These are phyloP conservation scores for Stichopus chloronotus DNA, from an alignment of 35 echinoderm and acorn worm species.

Conservation along the genomic window DNA sequence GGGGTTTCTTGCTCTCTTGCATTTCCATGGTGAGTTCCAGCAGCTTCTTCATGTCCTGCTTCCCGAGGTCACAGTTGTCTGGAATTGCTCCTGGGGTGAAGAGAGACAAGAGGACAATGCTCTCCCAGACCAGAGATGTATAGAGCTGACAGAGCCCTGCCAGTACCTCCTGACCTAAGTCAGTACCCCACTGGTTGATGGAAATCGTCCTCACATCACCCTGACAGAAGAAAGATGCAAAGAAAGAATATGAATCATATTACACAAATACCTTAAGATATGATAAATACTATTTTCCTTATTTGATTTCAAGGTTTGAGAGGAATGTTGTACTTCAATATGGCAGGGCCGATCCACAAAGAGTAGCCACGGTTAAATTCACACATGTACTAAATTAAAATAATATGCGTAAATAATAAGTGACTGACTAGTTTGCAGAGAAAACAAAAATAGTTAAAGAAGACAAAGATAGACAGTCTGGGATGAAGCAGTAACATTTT, in stretches of 20 bases:
- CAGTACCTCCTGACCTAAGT: conserved; percentile 87
- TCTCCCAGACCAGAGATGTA: conserved; percentile 98
- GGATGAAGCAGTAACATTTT: too few species aligned
- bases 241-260: neutral
- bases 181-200: conserved; percentile 98
- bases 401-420: too few species aligned
- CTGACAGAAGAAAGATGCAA: conserved; percentile 47
- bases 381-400: too few species aligned
- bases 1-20: conserved; percentile 23
- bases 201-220: conserved; percentile 94
- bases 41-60: conserved; percentile 88
- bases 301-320: too few species aligned
- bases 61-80: conserved; percentile 91
- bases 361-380: too few species aligned
- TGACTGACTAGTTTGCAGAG: too few species aligned
- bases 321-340: too few species aligned
- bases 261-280: neutral
- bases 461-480: too few species aligned
- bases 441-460: too few species aligned
- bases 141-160: conserved; percentile 86
- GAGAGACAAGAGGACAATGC: conserved; percentile 88
- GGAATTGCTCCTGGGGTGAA: conserved; percentile 92
- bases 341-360: too few species aligned
- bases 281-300: neutral
- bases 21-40: conserved; percentile 70